Evolutionary conservation across 2,888 invertebrate species (phyloP).

Genomic region (Eugnorisma glareosa): DNA sequence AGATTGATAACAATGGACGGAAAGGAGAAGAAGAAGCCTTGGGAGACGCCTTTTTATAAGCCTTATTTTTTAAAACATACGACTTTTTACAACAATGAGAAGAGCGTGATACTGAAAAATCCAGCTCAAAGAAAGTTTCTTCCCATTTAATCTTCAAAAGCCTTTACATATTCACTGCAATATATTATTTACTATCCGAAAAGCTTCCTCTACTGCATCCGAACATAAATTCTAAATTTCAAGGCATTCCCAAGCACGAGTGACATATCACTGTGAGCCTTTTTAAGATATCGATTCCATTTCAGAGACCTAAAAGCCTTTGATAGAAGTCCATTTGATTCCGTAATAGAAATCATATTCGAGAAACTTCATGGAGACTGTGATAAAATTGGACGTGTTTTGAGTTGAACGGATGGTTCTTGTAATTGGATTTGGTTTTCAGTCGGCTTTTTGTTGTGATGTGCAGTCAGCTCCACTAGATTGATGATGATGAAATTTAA

Average conservation of each 20-base stretch:
- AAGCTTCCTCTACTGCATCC: constrained; percentile 13
- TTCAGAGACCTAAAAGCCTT: constrained; percentile 27
- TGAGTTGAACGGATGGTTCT: constrained; percentile 63
- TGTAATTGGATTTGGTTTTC: constrained; percentile 71
- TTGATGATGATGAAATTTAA: constrained; percentile 70
- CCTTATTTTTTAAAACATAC: constrained; percentile 38
- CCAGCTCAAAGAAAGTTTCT: neutral
- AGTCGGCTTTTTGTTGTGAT: constrained; percentile 68
- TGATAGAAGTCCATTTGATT: constrained; percentile 40
- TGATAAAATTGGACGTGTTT: constrained; percentile 66
- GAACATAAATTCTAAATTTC: constrained; percentile 44
- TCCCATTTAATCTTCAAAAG: constrained; percentile 10
- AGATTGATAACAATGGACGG: constrained; percentile 33
- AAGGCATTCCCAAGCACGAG: constrained; percentile 17
- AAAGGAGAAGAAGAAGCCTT: too few species aligned
- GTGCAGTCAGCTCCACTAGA: constrained; percentile 65
- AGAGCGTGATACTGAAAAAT: constrained; percentile 11
- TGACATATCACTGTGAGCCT: constrained; percentile 33
- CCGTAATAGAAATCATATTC: constrained; percentile 56
- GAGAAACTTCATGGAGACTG: constrained; percentile 43
- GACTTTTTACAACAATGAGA: constrained; percentile 18
- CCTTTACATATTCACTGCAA: constrained; percentile 6
- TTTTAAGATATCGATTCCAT: constrained; percentile 41
- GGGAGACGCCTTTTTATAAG: constrained; percentile 25
- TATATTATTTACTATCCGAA: constrained; percentile 34